Base-by-base conservation (phyloP, 2,888 invertebrate species). In the Metopia argyrocephala region DNA sequence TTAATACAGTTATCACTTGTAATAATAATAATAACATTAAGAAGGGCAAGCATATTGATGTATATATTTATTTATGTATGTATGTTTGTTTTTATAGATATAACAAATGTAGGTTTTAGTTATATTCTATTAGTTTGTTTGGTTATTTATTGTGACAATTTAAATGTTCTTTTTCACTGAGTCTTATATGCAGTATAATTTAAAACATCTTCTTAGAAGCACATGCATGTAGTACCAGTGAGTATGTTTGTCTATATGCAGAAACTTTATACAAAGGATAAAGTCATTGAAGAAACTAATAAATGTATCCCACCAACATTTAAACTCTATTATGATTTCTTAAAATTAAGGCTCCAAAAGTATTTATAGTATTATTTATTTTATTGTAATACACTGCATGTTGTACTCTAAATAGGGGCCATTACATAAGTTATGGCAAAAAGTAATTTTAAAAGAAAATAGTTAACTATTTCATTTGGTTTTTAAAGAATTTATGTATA, bases 131-230 rank as follows among this genome's bases (percentile, higher is more conserved):
- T 70, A 70, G 28, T 79, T 75, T 76, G 70, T 76, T 68, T 80
- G 71, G 71, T 64, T 80, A 83, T 83, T 83, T 84, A 83, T 82
- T 83, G 79, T 64, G 82, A 83, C 82, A 83, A 84, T 84, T 83
- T 83, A 78, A 82, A 82, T 83, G 80, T 83, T 73, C 62, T 76
- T 73, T 80, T 57, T 50, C 68, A 80, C 68, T 73, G 76, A 73
- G 76, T 76, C 76, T 68, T 62, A 57, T 79, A 66, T 38, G 48
- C 59, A 59, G 50, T 31, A 57, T 50, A 59, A 59, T 15, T 70
- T 61, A 65, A 59, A 57, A 70, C 65, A 56, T 54, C 21, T 5
- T 18, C 57, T n/a, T n/a, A 45, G 6, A 65, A 4, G 0, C 12
- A 28, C 7, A 7, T 18, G 2, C 5, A 48, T 52, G 45, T 5